Evolutionary conservation across 2,797 vertebrate genomes (phyloP), one percentile per base, ranked within the genome.

Genomic region (Chaetodon trifasciatus): DNA sequence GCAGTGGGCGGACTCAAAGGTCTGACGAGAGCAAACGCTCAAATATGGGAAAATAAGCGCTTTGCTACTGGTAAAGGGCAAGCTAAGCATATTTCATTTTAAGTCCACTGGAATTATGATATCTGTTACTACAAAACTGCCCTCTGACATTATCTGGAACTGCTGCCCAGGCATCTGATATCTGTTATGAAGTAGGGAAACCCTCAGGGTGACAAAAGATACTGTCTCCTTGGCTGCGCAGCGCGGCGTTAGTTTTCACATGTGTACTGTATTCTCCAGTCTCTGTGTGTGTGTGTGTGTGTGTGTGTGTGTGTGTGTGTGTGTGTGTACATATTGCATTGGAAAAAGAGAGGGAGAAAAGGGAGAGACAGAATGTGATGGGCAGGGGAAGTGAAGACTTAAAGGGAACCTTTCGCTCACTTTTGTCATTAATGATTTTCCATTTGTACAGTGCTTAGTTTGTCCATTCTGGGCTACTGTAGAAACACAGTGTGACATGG

Each of bases 131-230:
- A 88, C 56, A 72, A 83, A 84, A 78, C 67, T 78, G 75, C 74
- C 82, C 73, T 61, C 74, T 90, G 84, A 86, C 82, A 86, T 86
- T 82, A 88, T 89, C 81, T 75, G 69, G 49, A 85, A 61, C 63
- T 79, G 82, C 79, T 79, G 78, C 70, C 77, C 76, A 72, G 67
- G 70, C 68, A 80, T 78, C 82, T 79, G 84, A 89, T 87, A 71
- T 86, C 71, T 80, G 78, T 88, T 85, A 81, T 85, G 83, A 87
- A 88, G 82, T 37, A 63, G 55, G 58, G 71, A 75, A 78, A 79
- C 73, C 86, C 85, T 83, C 69, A 24, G 88, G 90, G 80, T 64
- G 71, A 86, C 79, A 76, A 35, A 40, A 88, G 82, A 87, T 78
- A 67, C 77, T 15, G 55, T 81, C 83, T 85, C 77, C 61, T 62